Base-by-base conservation (phyloP, 2,797 vertebrate genomes). In the Coreius guichenoti region DNA sequence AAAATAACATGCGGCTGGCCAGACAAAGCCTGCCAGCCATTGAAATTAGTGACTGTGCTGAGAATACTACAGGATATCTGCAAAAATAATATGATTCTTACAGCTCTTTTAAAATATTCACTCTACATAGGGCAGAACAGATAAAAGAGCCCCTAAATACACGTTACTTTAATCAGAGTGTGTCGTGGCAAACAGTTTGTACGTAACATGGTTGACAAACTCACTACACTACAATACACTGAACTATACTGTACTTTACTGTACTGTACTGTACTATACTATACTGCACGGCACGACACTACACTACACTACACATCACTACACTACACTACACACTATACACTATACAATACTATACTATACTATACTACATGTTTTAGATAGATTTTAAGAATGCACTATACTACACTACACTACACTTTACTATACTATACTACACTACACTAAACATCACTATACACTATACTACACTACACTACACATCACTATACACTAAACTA, bases 401-500 rank as follows among this genome's bases (percentile, higher is more conserved):
- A 2, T 2, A 29, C 1, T 5, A 2, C 12, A 26, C n/a, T 29
- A 5, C 1, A 16, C 4, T 29, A 0, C 12, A n/a, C 9, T 11
- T 0, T 17, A 65, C 6, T 7, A 7, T 0, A 63, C 13, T 14
- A 6, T 29, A 29, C n/a, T 7, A 29, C 7, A 63, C 5, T 7
- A 3, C 1, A 8, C 2, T 16, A 0, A 2, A 6, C 4, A 5
- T 1, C 0, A 29, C 12, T 2, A 29, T 1, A 65, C 61, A 65
- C 61, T 29, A 0, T 16, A 14, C 0, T 14, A 1, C 6, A 36
- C 8, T 2, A 11, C 21, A 12, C 33, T 21, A 1, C 23, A n/a
- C n/a, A n/a, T n/a, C n/a, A n/a, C n/a, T n/a, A n/a, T n/a, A n/a
- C n/a, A 23, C 9, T 6, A 0, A 3, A 39, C 36, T 43, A 5